Evolutionary conservation across 2,113 vertebrate species (phyloP).

Genomic region (Platichthys stellatus): DNA sequence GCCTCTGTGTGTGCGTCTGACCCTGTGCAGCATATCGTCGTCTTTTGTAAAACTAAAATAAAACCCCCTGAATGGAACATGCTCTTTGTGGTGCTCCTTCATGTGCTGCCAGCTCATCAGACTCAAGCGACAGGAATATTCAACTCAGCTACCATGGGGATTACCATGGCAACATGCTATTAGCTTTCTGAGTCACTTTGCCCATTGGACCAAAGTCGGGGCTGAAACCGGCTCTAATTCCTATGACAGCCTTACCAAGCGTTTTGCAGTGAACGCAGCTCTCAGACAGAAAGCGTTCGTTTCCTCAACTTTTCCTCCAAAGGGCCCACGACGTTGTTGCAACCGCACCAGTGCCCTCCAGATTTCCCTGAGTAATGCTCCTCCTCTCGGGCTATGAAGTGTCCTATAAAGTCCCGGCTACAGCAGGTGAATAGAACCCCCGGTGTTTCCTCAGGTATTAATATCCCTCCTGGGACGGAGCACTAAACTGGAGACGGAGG

Average conservation of each 20-base stretch:
- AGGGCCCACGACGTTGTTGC: slow-evolving; percentile 14
- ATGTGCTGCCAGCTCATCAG: slow-evolving; percentile 24
- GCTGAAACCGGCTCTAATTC: slow-evolving; percentile 5
- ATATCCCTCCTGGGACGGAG: slow-evolving; percentile 47
- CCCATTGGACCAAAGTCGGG: slow-evolving; percentile 21
- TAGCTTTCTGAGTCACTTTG: slow-evolving; percentile 48
- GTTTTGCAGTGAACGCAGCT: slow-evolving; percentile 3
- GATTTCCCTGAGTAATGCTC: slow-evolving; percentile 32
- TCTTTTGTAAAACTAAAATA: not conserved
- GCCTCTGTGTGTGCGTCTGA: not conserved
- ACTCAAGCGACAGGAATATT: slow-evolving; percentile 26
- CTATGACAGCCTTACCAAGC: slow-evolving; percentile 23
- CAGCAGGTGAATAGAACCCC: slow-evolving; percentile 44
- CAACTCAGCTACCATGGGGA: slow-evolving; percentile 32
- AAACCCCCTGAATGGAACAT: slow-evolving; percentile 7
- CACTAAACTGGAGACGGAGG: slow-evolving; percentile 55
- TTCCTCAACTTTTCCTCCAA: slow-evolving; percentile 18
- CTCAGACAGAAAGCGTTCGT: not conserved
- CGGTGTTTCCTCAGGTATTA: slow-evolving; percentile 50
- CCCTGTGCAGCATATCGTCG: not conserved
- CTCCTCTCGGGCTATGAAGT: slow-evolving; percentile 11
- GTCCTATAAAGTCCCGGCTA: slow-evolving; percentile 37
- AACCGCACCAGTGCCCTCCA: slow-evolving; percentile 1
- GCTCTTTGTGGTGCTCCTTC: not conserved
- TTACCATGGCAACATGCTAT: slow-evolving; percentile 52